Percentiles rank a stretch among this genome's conserved stretches.
Conservation (phyloP, 2,888 invertebrate species). For the Sminthurinus aureus region DNA sequence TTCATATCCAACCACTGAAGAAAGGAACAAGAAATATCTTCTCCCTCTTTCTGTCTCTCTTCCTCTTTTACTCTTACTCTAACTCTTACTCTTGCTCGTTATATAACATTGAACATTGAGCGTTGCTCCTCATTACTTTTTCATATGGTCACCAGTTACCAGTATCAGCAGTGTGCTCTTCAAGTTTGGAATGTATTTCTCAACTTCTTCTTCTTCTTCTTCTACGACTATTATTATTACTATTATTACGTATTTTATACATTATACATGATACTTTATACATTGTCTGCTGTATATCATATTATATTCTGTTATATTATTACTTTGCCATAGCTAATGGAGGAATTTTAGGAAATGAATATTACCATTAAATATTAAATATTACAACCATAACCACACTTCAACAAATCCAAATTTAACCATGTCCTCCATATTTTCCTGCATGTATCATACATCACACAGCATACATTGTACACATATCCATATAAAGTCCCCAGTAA, state of each 20-base stretch:
- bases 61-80: too few relatives aligned
- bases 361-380: slow-evolving; percentile 34
- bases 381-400: background rate
- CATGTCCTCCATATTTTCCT: background rate
- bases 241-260: too few relatives aligned
- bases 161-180: slow-evolving; percentile 39
- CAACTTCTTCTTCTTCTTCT: background rate
- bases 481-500: background rate
- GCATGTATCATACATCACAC: background rate
- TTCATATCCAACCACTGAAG: slow-evolving; percentile 55
- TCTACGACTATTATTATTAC: too few relatives aligned
- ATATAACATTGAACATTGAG: slow-evolving; percentile 40
- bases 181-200: slow-evolving; percentile 25
- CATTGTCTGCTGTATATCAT: background rate
- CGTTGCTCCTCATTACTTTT: slow-evolving; percentile 54
- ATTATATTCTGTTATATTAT: background rate
- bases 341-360: slow-evolving; percentile 45
- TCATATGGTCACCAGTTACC: slow-evolving; percentile 50
- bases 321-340: slow-evolving; percentile 37
- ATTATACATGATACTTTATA: too few relatives aligned
- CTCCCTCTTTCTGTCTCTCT: background rate
- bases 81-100: slow-evolving; percentile 19
- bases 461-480: background rate
- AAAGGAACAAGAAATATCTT: slow-evolving; percentile 44
- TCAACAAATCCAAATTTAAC: background rate